phyloP scores from a whole-genome alignment of 2,113 vertebrate genomes.

The Oceanodroma tethys region DNA sequence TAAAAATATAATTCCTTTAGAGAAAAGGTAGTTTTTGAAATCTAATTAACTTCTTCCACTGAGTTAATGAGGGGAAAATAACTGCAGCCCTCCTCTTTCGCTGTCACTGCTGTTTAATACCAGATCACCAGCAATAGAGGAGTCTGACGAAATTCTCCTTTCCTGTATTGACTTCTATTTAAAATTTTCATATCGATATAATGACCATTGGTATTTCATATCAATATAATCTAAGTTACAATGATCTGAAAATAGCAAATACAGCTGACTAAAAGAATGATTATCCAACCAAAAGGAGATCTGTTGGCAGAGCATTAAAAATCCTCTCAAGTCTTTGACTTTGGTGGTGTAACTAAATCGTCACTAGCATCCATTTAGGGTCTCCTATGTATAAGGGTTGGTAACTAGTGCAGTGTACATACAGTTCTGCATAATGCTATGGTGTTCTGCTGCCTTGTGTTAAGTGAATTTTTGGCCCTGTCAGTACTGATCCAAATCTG shows the following conservation, averaged over 20 bases:
- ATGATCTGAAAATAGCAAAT: neutral
- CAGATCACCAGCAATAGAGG: neutral
- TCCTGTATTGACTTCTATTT: neutral
- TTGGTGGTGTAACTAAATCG: neutral
- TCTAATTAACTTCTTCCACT: neutral
- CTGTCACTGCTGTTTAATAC: neutral
- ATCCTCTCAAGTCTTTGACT: neutral
- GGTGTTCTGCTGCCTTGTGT: neutral
- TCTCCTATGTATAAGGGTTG: neutral
- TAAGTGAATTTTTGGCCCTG: neutral
- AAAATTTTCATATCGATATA: neutral
- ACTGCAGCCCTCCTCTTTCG: neutral
- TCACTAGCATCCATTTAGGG: neutral
- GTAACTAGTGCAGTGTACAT: neutral
- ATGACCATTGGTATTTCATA: neutral
- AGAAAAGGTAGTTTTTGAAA: neutral
- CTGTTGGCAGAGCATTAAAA: neutral
- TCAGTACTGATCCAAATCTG: accelerated
- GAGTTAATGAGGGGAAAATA: neutral
- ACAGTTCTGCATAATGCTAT: neutral
- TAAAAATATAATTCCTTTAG: neutral
- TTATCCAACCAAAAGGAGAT: neutral
- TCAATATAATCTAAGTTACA: neutral
- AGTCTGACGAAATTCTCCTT: neutral
- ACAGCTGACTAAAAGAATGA: neutral